Evolutionary conservation across 2,888 invertebrate genomes (phyloP).

Genomic region (Ceratothoa steindachneri): DNA sequence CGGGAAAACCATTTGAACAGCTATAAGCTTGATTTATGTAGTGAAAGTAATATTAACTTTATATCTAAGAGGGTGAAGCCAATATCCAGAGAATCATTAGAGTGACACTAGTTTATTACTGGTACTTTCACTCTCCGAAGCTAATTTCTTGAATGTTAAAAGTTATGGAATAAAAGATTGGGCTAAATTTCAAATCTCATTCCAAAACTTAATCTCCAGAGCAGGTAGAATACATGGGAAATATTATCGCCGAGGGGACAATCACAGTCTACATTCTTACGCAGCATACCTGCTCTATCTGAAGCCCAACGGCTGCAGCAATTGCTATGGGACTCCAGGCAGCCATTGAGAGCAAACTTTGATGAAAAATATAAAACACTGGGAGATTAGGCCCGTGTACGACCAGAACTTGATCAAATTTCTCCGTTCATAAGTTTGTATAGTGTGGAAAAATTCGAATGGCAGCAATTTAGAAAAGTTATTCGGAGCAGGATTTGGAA

Average conservation of each 20-base stretch:
- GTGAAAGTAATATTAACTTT: too few species aligned
- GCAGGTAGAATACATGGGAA: conserved; percentile 1
- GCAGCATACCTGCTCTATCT: not conserved
- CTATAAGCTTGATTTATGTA: too few species aligned
- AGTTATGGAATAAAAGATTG: not conserved
- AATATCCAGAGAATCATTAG: too few species aligned
- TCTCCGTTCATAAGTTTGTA: not conserved
- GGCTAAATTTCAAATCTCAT: conserved; percentile 4
- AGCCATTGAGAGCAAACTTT: not conserved
- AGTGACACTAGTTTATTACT: not conserved
- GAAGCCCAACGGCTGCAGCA: not conserved
- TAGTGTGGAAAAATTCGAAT: not conserved
- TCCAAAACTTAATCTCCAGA: conserved; percentile 1
- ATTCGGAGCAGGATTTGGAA: too few species aligned
- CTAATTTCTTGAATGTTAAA: conserved; percentile 4
- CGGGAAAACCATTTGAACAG: too few species aligned
- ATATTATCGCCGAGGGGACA: not conserved
- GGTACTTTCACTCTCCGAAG: not conserved
- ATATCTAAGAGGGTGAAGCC: too few species aligned
- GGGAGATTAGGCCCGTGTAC: not conserved
- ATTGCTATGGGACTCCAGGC: conserved; percentile 5
- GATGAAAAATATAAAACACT: conserved; percentile 11
- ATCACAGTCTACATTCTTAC: not conserved
- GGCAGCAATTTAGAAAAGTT: not conserved
- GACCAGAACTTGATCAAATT: not conserved